Percentiles rank a stretch among this genome's conserved stretches.
Conservation (phyloP, 2,888 invertebrate species). For the Aradus depressus region DNA sequence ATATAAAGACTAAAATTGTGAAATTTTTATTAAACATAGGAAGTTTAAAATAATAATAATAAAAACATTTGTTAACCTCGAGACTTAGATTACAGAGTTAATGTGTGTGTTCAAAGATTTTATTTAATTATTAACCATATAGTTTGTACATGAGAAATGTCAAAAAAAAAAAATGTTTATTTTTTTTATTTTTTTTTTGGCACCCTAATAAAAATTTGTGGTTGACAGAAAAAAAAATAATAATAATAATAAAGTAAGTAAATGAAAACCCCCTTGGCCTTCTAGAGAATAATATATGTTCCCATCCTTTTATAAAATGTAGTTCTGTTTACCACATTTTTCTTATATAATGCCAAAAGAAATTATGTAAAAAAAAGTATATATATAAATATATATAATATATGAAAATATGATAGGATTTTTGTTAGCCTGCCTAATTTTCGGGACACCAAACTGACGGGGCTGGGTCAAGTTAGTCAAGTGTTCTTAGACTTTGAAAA, state of each 20-base stretch:
- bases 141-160: slow-evolving; percentile 18
- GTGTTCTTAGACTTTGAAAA: background rate
- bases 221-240: slow-evolving; percentile 11
- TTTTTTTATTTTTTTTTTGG: no score
- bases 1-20: slow-evolving; percentile 25
- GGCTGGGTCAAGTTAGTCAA: slow-evolving; percentile 10
- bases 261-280: slow-evolving; percentile 5
- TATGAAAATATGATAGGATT: slow-evolving; percentile 18
- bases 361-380: background rate
- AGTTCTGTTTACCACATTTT: slow-evolving; percentile 17
- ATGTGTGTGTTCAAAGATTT: slow-evolving; percentile 27
- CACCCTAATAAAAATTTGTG: slow-evolving; percentile 16
- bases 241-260: background rate
- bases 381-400: no score
- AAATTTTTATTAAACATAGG: slow-evolving; percentile 22
- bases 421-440: slow-evolving; percentile 21
- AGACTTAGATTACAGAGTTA: slow-evolving; percentile 27
- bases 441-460: slow-evolving; percentile 17
- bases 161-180: slow-evolving; percentile 11
- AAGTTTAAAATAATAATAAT: no score
- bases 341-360: slow-evolving; percentile 10
- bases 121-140: slow-evolving; percentile 24
- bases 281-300: slow-evolving; percentile 15
- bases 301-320: slow-evolving; percentile 9
- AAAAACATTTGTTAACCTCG: slow-evolving; percentile 27